Evolutionary conservation across 2,888 invertebrate genomes (phyloP), one percentile per base, ranked within the genome.

Genomic region (Drosophila buzzatii): DNA sequence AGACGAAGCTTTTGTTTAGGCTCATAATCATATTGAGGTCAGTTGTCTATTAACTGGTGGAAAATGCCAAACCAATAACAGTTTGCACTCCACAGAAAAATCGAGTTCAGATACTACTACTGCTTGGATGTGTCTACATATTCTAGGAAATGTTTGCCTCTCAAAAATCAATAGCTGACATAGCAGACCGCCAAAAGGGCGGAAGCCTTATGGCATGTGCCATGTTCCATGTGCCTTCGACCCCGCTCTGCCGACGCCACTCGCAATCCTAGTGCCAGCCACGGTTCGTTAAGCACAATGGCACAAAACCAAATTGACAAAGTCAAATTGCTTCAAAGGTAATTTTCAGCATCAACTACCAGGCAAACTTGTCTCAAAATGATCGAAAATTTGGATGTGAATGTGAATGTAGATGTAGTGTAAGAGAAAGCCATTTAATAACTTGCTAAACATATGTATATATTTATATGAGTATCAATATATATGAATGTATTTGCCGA

Each of bases 281-380:
- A 81, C 72, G 79, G 66, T 81, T 81, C 75, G 82, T 81, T 75
- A 61, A 49, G 58, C 72, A 80, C 74, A 81, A 74, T 80, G 74
- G 62, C 68, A 39, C 63, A 63, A 67, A 67, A 63, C 52, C n/a
- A 66, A 79, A 62, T 65, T 67, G 69, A 49, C 76, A 70, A 66
- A 41, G 61, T n/a, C 51, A 63, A 78, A 73, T 58, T 66, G 70
- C 49, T 65, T n/a, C 14, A 57, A 65, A 73, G 56, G 52, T 56
- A 63, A 60, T 79, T 65, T 61, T 52, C 20, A 20, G 45, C 45
- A 45, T 35, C 47, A 51, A 12, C 18, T 51, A 10, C 12, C n/a
- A 51, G 6, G 20, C 45, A 27, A 53, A 62, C 42, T n/a, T n/a
- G 14, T 44, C 42, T 37, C 23, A 10, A 10, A 56, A 45, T 18